Evolutionary conservation across 1,140 invertebrate species (phyloP).

Genomic region (Drosophila albomicans): DNA sequence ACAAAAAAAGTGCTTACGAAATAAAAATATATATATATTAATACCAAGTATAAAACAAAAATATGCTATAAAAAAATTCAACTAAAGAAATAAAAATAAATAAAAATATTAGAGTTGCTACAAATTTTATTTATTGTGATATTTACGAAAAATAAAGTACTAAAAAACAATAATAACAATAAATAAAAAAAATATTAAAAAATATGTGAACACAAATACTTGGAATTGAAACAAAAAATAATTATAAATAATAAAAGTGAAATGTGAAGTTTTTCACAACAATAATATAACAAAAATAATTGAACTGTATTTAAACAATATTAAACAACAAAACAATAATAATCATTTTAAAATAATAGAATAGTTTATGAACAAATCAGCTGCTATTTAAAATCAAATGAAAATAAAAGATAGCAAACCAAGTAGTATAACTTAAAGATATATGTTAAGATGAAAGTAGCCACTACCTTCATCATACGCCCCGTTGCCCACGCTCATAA

Average conservation of each 20-base stretch:
- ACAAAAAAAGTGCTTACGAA: conserved; percentile 2
- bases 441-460: conserved; percentile 41
- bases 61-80: background rate
- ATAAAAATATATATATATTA: background rate
- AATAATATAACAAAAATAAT: too few relatives aligned
- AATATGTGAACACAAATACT: too few relatives aligned
- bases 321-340: too few relatives aligned
- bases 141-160: background rate
- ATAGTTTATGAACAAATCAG: background rate
- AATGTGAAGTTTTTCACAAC: too few relatives aligned
- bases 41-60: background rate
- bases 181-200: background rate
- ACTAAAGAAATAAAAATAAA: background rate
- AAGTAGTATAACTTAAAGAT: conserved; percentile 23
- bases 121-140: too few relatives aligned
- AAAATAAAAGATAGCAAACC: conserved; percentile 5
- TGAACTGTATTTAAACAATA: too few relatives aligned
- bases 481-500: conserved; percentile 56
- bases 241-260: too few relatives aligned
- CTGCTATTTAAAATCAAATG: conserved; percentile 11
- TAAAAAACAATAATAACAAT: background rate
- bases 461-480: conserved; percentile 73
- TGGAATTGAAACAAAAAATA: too few relatives aligned
- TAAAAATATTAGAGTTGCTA: too few relatives aligned
- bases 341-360: background rate